phyloP scores from a whole-genome alignment of 2,797 vertebrate genomes.

The Anomalospiza imberbis region DNA sequence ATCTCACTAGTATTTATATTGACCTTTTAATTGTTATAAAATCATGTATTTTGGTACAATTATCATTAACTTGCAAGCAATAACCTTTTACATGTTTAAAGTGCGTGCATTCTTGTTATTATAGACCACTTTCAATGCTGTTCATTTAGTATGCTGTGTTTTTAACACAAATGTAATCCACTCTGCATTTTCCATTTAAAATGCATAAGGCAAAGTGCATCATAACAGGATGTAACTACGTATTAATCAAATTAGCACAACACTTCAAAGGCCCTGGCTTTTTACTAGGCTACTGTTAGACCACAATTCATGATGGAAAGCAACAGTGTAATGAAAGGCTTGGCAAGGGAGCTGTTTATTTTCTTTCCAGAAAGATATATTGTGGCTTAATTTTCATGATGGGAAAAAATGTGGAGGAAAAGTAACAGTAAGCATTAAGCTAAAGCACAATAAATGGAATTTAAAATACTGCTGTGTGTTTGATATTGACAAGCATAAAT shows the following conservation, averaged over 20 bases:
- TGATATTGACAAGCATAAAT: constrained; percentile 67
- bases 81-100: constrained; percentile 67
- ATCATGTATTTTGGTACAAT: constrained; percentile 72
- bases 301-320: constrained; percentile 81
- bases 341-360: constrained; percentile 77
- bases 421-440: constrained; percentile 70
- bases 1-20: constrained; percentile 61
- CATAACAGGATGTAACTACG: constrained; percentile 82
- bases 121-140: constrained; percentile 66
- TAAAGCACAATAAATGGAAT: constrained; percentile 65
- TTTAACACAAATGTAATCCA: constrained; percentile 75
- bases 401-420: constrained; percentile 70
- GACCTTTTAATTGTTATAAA: constrained; percentile 71
- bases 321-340: constrained; percentile 78
- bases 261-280: constrained; percentile 83
- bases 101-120: constrained; percentile 69
- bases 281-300: constrained; percentile 79
- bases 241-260: constrained; percentile 91
- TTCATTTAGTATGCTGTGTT: constrained; percentile 75
- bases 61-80: constrained; percentile 73
- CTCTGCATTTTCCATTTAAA: constrained; percentile 82
- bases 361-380: constrained; percentile 77
- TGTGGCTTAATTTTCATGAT: constrained; percentile 78
- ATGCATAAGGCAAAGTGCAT: constrained; percentile 86
- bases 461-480: constrained; percentile 61